Base-by-base conservation (phyloP, 2,113 vertebrate species). In the Callocephalon fimbriatum region DNA sequence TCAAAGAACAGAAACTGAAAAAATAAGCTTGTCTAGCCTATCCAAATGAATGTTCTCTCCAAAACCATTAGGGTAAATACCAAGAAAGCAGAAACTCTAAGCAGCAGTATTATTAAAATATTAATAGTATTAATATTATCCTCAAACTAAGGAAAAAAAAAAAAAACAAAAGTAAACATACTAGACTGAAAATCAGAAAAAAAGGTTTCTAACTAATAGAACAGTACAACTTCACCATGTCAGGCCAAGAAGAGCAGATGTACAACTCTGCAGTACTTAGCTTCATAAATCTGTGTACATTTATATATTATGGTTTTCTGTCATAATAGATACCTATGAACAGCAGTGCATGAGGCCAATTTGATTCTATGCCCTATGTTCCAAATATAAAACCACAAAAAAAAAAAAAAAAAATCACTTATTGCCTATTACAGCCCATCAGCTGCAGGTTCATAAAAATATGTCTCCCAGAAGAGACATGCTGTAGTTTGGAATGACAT, bases 401-500 rank as follows among this genome's bases (percentile, higher is more conserved):
- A n/a, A 21, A 12, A n/a, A 53, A 53, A 23, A 17, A 58, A 22
- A 58, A n/a, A n/a, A 15, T 58, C 20, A n/a, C 21, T 58, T 95
- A 50, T 72, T 72, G 38, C 11, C 31, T 59, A 45, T 50, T 86
- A 72, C 47, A 85, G 27, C 25, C 50, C 61, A 81, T 85, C 63
- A 93, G 23, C 8, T 71, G 11, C 53, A 86, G 38, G 32, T 88
- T 86, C 61, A 74, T 86, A 89, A 82, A 94, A 95, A 59, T 81
- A 59, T 47, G 54, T 61, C 20, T 80, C 59, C 82, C 40, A 63
- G 54, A 93, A 88, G 54, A 61, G 18, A 65, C 18, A 31, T 45
- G 27, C 9, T 68, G 4, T 59, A 54, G 35, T 76, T 86, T 86
- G 26, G 37, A 88, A 80, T 88, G 37, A 76, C 63, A 61, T 59